phyloP scores from a whole-genome alignment of 2,113 vertebrate genomes.

The Nestor notabilis region DNA sequence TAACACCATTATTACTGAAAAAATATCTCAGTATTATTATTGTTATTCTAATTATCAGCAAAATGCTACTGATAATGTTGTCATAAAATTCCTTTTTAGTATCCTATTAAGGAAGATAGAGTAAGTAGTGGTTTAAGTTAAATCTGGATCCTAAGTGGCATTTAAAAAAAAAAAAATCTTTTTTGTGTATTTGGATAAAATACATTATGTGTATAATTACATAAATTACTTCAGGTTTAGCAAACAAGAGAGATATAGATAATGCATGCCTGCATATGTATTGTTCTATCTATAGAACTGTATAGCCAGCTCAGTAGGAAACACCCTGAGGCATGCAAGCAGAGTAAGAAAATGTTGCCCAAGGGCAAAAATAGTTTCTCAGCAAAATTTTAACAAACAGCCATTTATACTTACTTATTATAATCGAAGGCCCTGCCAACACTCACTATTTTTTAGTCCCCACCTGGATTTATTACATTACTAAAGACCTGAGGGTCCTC shows the following conservation, averaged over 20 bases:
- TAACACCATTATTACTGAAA: conserved; percentile 87
- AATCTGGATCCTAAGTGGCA: conserved; percentile 78
- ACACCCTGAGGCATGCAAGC: background rate
- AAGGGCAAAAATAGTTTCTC: background rate
- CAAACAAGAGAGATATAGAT: conserved; percentile 65
- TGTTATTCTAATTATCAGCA: conserved; percentile 89
- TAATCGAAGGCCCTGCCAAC: background rate
- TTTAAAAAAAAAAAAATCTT: conserved; percentile 63
- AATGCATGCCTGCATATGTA: background rate
- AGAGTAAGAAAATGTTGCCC: background rate
- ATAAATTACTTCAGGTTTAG: conserved; percentile 67
- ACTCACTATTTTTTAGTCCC: background rate
- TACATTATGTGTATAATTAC: conserved; percentile 77
- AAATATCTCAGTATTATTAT: conserved; percentile 85
- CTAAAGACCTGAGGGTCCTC: background rate
- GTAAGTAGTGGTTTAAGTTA: conserved; percentile 83
- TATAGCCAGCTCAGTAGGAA: background rate
- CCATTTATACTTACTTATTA: background rate
- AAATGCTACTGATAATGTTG: conserved; percentile 85
- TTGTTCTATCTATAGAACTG: background rate
- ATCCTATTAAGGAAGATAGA: conserved; percentile 80
- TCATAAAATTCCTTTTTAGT: conserved; percentile 84
- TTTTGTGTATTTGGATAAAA: conserved; percentile 81
- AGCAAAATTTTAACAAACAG: background rate
- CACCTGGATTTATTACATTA: background rate